Evolutionary conservation across 1,140 invertebrate species (phyloP), one percentile per base, ranked within the genome.

Genomic region (Papilio glaucus): DNA sequence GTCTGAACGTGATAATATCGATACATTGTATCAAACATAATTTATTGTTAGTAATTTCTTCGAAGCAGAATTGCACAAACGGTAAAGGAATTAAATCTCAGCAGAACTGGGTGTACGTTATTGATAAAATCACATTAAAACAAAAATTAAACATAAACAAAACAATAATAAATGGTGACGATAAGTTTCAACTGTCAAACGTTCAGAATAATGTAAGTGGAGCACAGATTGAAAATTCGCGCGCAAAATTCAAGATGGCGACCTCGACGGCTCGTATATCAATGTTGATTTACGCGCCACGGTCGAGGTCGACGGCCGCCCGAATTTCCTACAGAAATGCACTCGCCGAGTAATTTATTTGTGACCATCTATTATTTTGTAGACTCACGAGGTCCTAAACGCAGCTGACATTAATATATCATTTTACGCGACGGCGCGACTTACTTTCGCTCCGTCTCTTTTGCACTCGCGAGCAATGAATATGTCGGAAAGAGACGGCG

Each of bases 301-400:
- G 87, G 89, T 85, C 89, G 88, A 90, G 89, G 90, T 91, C 90
- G 88, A 86, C 88, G 88, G 84, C 89, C 88, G 89, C 77, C 89
- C 89, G 89, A 92, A 91, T 91, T 92, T 90, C 87, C 86, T 90
- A 87, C 90, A 89, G 88, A 88, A 91, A 89, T 92, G 90, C 89
- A 93, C 87, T 90, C 86, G 82, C 77, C 80, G 83, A 85, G 86
- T 91, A 90, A 93, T 91, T 93, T 92, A 92, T 92, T 90, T 90
- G 89, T 91, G 88, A 91, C 87, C 88, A 91, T 93, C 90, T 91
- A 93, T 93, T 93, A 91, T 91, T 91, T 91, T 91, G 90, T 91
- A 92, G 89, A 91, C 90, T 89, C 88, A 84, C 90, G 85, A 92
- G 88, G 90, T 91, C 90, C 90, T 93, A 91, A 93, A 93, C 89